phyloP scores from a whole-genome alignment of 2,797 vertebrate species.

The Prionace glauca region DNA sequence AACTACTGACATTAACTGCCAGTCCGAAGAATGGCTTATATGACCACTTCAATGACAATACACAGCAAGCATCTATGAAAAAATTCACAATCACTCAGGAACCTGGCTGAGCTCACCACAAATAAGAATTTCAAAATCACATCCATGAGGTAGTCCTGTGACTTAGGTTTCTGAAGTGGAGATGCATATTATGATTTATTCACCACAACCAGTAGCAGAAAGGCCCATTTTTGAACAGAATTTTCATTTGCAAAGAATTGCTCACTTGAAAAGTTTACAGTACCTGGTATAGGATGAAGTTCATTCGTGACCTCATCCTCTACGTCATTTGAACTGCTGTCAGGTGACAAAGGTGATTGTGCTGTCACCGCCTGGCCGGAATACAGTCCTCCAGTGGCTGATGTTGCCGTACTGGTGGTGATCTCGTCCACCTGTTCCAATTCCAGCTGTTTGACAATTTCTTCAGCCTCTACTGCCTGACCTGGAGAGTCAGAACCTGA shows the following conservation, averaged over 20 bases:
- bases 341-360: constrained; percentile 52
- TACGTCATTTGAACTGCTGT: constrained; percentile 64
- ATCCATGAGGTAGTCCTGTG: not conserved
- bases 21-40: not conserved
- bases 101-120: not conserved
- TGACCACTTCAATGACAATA: not conserved
- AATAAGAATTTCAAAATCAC: not conserved
- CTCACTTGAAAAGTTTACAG: not conserved
- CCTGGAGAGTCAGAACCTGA: constrained; percentile 87
- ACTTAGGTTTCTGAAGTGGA: not conserved
- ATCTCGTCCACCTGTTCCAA: constrained; percentile 87
- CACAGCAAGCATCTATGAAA: not conserved
- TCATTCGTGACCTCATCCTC: constrained; percentile 73
- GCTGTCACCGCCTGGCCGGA: constrained; percentile 60
- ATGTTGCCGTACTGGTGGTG: constrained; percentile 72
- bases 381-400: constrained; percentile 65
- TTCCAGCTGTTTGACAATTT: constrained; percentile 92
- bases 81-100: not conserved
- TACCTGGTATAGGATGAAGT: constrained; percentile 87
- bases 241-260: not conserved
- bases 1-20: not conserved
- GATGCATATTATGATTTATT: not conserved
- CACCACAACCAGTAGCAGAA: not conserved
- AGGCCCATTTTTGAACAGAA: not conserved
- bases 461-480: constrained; percentile 87